A percentile compares a stretch with the other conserved stretches of the same genome.
phyloP scores from a whole-genome alignment of 2,797 vertebrate species.

The Bucorvus abyssinicus region DNA sequence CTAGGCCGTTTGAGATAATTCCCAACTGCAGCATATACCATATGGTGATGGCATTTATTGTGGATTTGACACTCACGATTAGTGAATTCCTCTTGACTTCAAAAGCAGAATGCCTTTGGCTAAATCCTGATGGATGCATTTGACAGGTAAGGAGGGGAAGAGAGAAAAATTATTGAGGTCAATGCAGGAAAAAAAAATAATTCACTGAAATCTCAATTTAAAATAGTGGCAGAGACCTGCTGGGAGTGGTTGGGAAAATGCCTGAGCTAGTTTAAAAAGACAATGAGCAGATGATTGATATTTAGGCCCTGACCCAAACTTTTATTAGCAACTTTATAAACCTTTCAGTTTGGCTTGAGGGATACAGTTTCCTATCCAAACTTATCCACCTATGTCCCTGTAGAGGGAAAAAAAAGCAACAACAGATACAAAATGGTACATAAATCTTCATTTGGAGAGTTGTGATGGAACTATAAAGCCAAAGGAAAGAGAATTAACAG shows the following conservation, averaged over 20 bases:
- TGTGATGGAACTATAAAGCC: neutral
- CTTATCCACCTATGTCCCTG: constrained; percentile 23
- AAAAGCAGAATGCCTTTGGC: constrained; percentile 31
- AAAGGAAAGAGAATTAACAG: neutral
- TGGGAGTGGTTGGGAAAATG: constrained; percentile 46
- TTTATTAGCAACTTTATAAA: constrained; percentile 61
- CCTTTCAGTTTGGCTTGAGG: constrained; percentile 36
- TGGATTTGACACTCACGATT: constrained; percentile 37
- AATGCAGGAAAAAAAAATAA: neutral
- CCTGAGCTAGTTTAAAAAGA: constrained; percentile 43
- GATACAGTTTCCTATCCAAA: constrained; percentile 33
- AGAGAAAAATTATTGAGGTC: constrained; percentile 39
- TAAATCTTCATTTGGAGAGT: constrained; percentile 25
- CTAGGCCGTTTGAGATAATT: constrained; percentile 23
- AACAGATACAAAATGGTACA: constrained; percentile 3
- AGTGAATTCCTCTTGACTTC: constrained; percentile 38
- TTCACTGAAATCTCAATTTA: neutral
- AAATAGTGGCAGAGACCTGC: constrained; percentile 30
- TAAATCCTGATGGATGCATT: constrained; percentile 28
- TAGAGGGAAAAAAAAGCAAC: neutral
- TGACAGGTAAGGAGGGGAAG: constrained; percentile 10
- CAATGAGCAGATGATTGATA: constrained; percentile 48
- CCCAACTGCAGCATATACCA: constrained; percentile 46
- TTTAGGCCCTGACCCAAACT: constrained; percentile 36
- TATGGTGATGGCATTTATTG: constrained; percentile 38